Percentiles rank a stretch among this genome's conserved stretches.
Conservation (phyloP, 1,140 invertebrate species). For the Camponotus pennsylvanicus region DNA sequence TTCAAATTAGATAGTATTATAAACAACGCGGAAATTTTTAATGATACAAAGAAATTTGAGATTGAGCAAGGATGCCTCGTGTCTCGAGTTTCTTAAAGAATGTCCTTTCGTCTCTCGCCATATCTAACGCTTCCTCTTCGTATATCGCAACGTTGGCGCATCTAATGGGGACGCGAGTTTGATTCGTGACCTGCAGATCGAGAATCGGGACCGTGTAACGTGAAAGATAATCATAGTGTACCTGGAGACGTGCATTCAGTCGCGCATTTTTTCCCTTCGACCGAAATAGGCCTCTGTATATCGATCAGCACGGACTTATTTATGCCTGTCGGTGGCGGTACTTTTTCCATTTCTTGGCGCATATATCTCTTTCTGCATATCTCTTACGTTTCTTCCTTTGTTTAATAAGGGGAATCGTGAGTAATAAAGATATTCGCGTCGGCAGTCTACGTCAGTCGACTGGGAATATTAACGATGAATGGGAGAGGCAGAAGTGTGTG, state of each 20-base stretch:
- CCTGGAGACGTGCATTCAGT: constrained; percentile 15
- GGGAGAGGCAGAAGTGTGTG: constrained; percentile 35
- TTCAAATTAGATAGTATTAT: no score
- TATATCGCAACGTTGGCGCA: constrained; percentile 20
- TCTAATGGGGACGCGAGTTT: constrained; percentile 51
- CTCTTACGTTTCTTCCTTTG: background rate
- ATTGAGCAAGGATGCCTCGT: background rate
- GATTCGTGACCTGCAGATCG: constrained; percentile 39
- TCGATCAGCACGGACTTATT: constrained; percentile 42
- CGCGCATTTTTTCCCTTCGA: constrained; percentile 38
- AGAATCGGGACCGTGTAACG: constrained; percentile 28
- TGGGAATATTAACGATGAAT: constrained; percentile 46
- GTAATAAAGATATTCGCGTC: constrained; percentile 1
- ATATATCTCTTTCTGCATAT: background rate
- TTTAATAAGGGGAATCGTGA: background rate
- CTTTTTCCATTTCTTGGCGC: constrained; percentile 5
- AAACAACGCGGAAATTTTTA: background rate
- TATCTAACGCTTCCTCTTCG: background rate
- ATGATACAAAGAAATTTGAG: background rate
- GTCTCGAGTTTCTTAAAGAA: background rate
- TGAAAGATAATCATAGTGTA: constrained; percentile 41
- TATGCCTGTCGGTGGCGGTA: background rate
- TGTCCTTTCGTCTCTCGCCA: background rate
- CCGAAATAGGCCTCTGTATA: constrained; percentile 19
- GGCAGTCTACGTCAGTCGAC: background rate